Conservation (phyloP, 2,113 vertebrate species). For the Anoura caudifer region DNA sequence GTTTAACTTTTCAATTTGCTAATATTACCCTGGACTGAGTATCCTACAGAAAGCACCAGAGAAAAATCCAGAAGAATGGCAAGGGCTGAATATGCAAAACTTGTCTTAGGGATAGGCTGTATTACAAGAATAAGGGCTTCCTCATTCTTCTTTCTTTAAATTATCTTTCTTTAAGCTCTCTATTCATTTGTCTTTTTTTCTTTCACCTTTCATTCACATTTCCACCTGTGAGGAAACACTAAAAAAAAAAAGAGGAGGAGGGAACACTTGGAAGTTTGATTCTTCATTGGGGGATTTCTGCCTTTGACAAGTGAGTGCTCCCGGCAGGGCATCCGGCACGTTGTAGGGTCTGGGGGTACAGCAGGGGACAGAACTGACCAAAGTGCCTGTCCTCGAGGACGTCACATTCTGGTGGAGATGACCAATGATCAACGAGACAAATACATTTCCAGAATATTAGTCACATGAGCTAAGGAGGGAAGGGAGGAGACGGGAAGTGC, state of each 20-base stretch:
- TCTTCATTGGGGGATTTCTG: neutral
- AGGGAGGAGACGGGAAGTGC: neutral
- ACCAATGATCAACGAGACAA: neutral
- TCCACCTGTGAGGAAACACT: neutral
- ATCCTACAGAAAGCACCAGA: neutral
- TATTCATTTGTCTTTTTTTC: neutral
- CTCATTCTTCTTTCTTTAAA: neutral
- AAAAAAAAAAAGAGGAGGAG: neutral
- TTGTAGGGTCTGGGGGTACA: neutral
- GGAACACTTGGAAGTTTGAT: neutral
- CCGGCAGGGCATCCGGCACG: accelerated
- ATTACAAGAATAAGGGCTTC: neutral
- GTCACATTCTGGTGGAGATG: neutral
- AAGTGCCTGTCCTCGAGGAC: neutral
- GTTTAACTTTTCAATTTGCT: neutral
- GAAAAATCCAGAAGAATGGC: neutral
- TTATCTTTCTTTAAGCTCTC: neutral
- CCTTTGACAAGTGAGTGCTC: neutral
- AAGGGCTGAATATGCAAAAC: neutral
- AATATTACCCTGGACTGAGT: neutral
- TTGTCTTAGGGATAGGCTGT: neutral
- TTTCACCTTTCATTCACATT: neutral
- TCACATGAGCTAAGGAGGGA: neutral
- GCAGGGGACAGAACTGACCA: neutral
- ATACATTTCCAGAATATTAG: neutral